Conservation (phyloP, 1,140 invertebrate genomes). For the Nixonia krombeini region DNA sequence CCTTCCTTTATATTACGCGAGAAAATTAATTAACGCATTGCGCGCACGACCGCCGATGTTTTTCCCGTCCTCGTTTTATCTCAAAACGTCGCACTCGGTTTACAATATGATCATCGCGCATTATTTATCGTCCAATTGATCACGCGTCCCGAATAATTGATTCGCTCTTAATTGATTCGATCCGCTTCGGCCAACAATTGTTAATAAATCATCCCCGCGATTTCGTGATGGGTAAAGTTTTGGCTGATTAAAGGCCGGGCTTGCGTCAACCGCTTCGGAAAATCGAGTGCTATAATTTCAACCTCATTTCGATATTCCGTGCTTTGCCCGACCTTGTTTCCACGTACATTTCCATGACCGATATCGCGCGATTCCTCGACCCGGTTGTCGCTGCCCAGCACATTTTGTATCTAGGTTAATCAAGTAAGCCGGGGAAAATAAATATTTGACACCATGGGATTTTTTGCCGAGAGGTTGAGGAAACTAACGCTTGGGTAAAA, state of each 20-base stretch:
- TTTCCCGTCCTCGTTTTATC: too few relatives aligned
- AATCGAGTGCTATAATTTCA: slow-evolving; percentile 18
- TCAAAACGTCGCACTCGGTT: too few relatives aligned
- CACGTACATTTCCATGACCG: slow-evolving; percentile 32
- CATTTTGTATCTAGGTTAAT: slow-evolving; percentile 37
- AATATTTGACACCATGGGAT: slow-evolving; percentile 5
- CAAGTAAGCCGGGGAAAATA: slow-evolving; percentile 29
- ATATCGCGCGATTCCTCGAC: slow-evolving; percentile 28
- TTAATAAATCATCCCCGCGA: too few relatives aligned
- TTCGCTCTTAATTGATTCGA: too few relatives aligned
- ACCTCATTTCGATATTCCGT: slow-evolving; percentile 2
- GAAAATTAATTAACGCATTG: neutral
- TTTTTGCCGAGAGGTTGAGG: neutral
- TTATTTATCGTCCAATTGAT: too few relatives aligned
- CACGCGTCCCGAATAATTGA: too few relatives aligned
- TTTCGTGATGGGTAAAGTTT: too few relatives aligned
- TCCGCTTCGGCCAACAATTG: too few relatives aligned
- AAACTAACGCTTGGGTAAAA: neutral
- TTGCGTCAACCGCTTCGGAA: neutral
- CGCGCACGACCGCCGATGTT: too few relatives aligned
- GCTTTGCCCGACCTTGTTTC: slow-evolving; percentile 35
- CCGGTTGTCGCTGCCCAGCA: slow-evolving; percentile 18
- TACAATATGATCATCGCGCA: too few relatives aligned
- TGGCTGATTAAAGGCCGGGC: too few relatives aligned
- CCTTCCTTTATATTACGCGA: too few relatives aligned